Evolutionary conservation across 2,797 vertebrate species (phyloP).

Genomic region (Tangara arthus): DNA sequence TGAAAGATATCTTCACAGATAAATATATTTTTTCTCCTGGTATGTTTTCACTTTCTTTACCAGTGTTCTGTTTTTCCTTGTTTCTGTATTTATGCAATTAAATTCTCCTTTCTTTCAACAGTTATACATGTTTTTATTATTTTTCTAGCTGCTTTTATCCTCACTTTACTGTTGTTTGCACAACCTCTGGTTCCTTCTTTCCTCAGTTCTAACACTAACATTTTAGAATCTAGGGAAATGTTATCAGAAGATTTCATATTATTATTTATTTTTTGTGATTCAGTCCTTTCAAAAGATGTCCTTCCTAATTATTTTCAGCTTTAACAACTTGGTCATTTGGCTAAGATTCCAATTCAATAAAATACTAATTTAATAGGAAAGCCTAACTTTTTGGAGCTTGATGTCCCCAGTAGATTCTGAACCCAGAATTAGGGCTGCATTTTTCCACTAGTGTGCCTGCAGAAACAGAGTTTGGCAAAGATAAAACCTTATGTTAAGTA

Average conservation of each 20-base stretch:
- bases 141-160: slow-evolving; percentile 10
- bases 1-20: not conserved
- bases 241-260: not conserved
- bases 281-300: not conserved
- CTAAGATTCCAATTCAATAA: not conserved
- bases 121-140: not conserved
- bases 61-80: not conserved
- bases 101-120: not conserved
- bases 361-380: not conserved
- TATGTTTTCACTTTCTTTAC: not conserved
- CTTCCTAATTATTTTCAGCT: not conserved
- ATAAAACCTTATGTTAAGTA: not conserved
- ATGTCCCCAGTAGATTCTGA: not conserved
- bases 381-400: not conserved
- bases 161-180: not conserved
- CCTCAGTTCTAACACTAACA: not conserved
- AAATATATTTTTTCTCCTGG: not conserved
- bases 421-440: not conserved
- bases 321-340: not conserved
- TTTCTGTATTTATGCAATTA: not conserved
- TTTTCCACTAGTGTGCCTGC: not conserved
- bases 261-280: not conserved
- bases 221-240: not conserved
- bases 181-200: slow-evolving; percentile 8
- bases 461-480: not conserved